Evolutionary conservation across 1,140 invertebrate genomes (phyloP), one percentile per base, ranked within the genome.

Genomic region (Homarus americanus): DNA sequence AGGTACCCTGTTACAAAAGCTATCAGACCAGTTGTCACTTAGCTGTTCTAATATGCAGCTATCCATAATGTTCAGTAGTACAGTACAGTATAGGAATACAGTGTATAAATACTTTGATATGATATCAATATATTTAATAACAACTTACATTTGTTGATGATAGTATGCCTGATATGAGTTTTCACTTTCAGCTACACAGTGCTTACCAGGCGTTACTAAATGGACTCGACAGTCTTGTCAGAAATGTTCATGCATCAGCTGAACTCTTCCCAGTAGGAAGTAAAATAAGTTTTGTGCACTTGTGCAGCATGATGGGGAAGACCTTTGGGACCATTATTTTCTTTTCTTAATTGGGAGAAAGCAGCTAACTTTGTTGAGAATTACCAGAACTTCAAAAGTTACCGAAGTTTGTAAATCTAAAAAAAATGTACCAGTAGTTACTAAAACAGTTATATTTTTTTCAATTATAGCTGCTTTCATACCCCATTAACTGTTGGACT

Each of bases 211-310:
- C 69, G n/a, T 82, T 90, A 63, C 80, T 82, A 90, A 90, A 75
- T 38, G 87, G 87, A 53, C 79, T 90, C 40, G 69, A 83, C 87
- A 28, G 28, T 49, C 79, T 90, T 73, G 87, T 82, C 79, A 82
- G 79, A 80, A 82, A 90, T 34, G 79, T 90, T 80, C 87, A 83
- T 83, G 87, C 40, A n/a, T 41, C 80, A 24, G 87, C 80, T 20
- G 79, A 90, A 44, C 24, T 69, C 32, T 90, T 90, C 41, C 87
- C 87, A 83, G 87, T 90, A 90, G 87, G 87, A 73, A 83, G 69
- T 66, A 28, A 34, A 58, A 15, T 1, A 4, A 4, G 24, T 90
- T 82, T 83, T 75, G 87, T 90, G 79, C 87, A 90, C 38, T 76
- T 32, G n/a, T 58, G 12, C 58, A 75, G 87, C 87, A 90, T 90